Base-by-base conservation (phyloP, 2,113 vertebrate genomes). In the Prietella phreatophila region DNA sequence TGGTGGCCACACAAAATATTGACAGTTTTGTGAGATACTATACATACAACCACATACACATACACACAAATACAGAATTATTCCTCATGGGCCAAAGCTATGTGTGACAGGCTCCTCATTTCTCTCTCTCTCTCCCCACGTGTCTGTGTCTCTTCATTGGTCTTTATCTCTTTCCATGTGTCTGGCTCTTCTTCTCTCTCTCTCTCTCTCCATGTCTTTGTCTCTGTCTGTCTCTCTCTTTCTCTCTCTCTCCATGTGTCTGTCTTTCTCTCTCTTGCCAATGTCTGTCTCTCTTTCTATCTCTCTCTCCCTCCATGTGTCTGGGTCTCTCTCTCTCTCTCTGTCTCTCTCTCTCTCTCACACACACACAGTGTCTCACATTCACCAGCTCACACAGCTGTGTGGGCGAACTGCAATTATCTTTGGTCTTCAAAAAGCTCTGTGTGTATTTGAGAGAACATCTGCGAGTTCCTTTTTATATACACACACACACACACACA, bases 391-490 rank as follows among this genome's bases (percentile, higher is more conserved):
- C 53, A 42, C 71, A 75, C 50, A 85, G 53, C 67, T 85, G 84
- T 76, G 84, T 85, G 71, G 84, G 84, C 55, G 71, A 85, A 30
- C 84, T 61, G 50, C 69, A 39, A 78, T 85, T 85, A 85, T 76
- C 53, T 50, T 61, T 47, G 15, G 39, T 60, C 33, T 85, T 85
- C 55, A 76, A 78, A 73, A 60, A 65, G 61, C 60, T 67, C 22
- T 56, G 84, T 85, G 30, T 76, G 65, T 60, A 60, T 85, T 78
- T 82, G 19, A 22, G 79, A 60, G 55, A 36, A 36, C 39, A 85
- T 53, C 53, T 88, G 56, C 47, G 79, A 73, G 63, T 42, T 53
- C 73, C 63, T 5, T 58, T 13, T n/a, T n/a, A n/a, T n/a, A n/a
- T n/a, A 83, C 36, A 39, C 60, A 50, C 78, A 71, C 55, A 82